These are phyloP conservation scores for Hipposideros larvatus DNA, from an alignment of 2,797 vertebrate genomes.

Conservation along the genomic window DNA sequence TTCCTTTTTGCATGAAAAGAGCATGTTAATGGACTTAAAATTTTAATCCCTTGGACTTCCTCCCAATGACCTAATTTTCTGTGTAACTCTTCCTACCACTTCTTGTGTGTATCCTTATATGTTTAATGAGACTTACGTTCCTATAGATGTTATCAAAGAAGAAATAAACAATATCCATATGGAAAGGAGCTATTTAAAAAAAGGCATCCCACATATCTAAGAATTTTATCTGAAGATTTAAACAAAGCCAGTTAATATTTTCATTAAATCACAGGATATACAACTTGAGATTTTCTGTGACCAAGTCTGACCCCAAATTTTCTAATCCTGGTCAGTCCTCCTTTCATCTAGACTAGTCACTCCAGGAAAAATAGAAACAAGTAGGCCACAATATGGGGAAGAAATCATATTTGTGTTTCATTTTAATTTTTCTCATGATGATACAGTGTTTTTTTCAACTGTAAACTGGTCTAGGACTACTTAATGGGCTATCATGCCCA, in stretches of 20 bases:
- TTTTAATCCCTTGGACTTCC: not conserved
- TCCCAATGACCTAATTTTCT: not conserved
- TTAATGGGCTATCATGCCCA: not conserved
- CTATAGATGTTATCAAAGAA: not conserved
- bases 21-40: not conserved
- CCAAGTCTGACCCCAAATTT: not conserved
- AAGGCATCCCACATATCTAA: not conserved
- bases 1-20: not conserved
- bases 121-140: not conserved
- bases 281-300: not conserved
- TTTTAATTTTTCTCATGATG: not conserved
- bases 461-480: not conserved
- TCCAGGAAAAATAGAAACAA: not conserved
- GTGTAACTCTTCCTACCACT: not conserved
- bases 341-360: not conserved
- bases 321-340: not conserved
- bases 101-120: not conserved
- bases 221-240: not conserved
- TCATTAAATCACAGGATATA: not conserved
- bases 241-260: not conserved
- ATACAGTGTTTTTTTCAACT: not conserved
- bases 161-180: not conserved
- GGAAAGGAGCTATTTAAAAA: not conserved
- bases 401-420: not conserved
- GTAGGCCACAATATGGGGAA: not conserved